Percentiles rank a stretch among this genome's conserved stretches.
phyloP scores from a whole-genome alignment of 92 coral and sea anemone genomes.

The Zoanthus gigantus region DNA sequence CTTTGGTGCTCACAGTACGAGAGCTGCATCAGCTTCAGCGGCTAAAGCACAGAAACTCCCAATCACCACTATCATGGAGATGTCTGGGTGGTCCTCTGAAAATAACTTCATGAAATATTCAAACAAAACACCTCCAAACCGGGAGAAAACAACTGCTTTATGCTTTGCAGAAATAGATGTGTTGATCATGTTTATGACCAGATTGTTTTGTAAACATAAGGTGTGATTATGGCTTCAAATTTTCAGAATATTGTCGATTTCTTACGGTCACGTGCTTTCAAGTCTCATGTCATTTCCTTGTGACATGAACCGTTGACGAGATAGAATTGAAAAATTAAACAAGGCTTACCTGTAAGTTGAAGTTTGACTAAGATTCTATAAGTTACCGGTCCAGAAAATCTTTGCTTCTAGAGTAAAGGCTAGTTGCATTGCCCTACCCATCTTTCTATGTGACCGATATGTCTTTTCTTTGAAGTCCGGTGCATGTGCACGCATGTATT shows the following conservation, averaged over 20 bases:
- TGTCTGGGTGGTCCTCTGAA: slow-evolving; percentile 60
- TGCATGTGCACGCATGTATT: too few relatives aligned
- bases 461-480: too few relatives aligned
- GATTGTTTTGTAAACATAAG: too few relatives aligned
- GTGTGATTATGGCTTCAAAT: neutral
- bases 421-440: too few relatives aligned
- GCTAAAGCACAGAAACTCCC: slow-evolving; percentile 49
- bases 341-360: too few relatives aligned
- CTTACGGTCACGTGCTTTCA: slow-evolving; percentile 30
- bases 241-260: slow-evolving; percentile 41
- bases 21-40: slow-evolving; percentile 58
- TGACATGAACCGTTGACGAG: slow-evolving; percentile 19
- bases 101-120: slow-evolving; percentile 51
- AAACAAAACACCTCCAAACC: slow-evolving; percentile 3
- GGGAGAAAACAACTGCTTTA: neutral
- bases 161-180: neutral
- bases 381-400: too few relatives aligned
- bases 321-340: too few relatives aligned
- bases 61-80: slow-evolving; percentile 53
- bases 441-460: too few relatives aligned
- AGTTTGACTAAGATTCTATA: too few relatives aligned
- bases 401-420: too few relatives aligned
- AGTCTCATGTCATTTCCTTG: slow-evolving; percentile 5
- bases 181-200: too few relatives aligned
- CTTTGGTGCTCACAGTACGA: slow-evolving; percentile 60